Conservation (phyloP, 2,113 vertebrate species). For the Platichthys flesus region DNA sequence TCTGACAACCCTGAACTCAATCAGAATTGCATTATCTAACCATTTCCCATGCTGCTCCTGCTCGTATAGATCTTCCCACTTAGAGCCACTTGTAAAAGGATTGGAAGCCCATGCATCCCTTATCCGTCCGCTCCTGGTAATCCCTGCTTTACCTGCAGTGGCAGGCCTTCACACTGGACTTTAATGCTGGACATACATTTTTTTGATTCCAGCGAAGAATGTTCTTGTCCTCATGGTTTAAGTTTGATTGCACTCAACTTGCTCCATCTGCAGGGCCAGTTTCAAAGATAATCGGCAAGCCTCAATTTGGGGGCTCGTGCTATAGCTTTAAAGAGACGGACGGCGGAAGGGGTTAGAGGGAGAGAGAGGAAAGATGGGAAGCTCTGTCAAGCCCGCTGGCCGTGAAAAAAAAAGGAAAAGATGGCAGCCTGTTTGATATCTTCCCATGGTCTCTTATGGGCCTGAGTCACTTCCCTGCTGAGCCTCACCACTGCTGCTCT, state of each 20-base stretch:
- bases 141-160: conserved; percentile 18
- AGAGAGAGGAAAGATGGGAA: conserved; percentile 12
- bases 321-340: conserved; percentile 37
- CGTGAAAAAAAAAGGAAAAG: conserved; percentile 45
- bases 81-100: background rate
- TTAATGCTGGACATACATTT: conserved; percentile 40
- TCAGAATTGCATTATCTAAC: background rate
- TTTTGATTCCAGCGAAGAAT: conserved; percentile 29
- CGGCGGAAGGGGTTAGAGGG: background rate
- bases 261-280: conserved; percentile 36
- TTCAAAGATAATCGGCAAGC: conserved; percentile 60
- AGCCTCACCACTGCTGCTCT: conserved; percentile 56
- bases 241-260: conserved; percentile 36
- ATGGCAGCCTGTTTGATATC: conserved; percentile 69
- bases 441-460: conserved; percentile 54
- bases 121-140: background rate
- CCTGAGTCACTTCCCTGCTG: conserved; percentile 57
- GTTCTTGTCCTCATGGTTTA: conserved; percentile 17
- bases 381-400: conserved; percentile 41
- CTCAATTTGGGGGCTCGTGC: conserved; percentile 45
- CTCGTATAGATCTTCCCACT: background rate
- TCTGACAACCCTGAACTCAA: background rate
- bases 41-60: background rate
- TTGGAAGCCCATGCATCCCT: background rate
- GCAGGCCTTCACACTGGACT: conserved; percentile 12